Percentiles rank a stretch among this genome's conserved stretches.
Conservation (phyloP, 2,113 vertebrate species). For the Colinus virginianus region DNA sequence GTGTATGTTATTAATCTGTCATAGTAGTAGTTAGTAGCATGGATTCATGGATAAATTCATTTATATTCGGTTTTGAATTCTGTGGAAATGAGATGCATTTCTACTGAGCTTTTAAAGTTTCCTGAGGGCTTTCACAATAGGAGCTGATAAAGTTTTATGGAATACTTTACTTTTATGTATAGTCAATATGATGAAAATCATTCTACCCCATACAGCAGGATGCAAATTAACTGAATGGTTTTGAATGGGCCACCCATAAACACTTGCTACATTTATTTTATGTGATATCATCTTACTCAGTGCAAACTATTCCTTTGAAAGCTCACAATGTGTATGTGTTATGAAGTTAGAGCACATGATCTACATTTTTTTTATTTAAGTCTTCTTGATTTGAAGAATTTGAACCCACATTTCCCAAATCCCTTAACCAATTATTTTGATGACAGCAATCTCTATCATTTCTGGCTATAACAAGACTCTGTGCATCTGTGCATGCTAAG, state of each 20-base stretch:
- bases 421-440: slow-evolving; percentile 11
- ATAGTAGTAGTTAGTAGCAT: background rate
- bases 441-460: background rate
- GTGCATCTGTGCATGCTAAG: background rate
- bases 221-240: slow-evolving; percentile 55
- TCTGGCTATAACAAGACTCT: background rate
- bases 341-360: background rate
- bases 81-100: slow-evolving; percentile 4
- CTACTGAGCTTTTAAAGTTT: slow-evolving; percentile 52
- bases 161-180: slow-evolving; percentile 37
- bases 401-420: slow-evolving; percentile 27
- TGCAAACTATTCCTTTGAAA: slow-evolving; percentile 28
- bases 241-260: slow-evolving; percentile 50
- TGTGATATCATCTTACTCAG: background rate
- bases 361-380: background rate
- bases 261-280: slow-evolving; percentile 55
- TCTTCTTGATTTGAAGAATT: slow-evolving; percentile 13
- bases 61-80: slow-evolving; percentile 31
- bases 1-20: background rate
- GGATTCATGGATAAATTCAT: background rate
- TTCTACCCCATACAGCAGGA: background rate
- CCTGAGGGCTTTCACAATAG: slow-evolving; percentile 42
- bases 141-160: slow-evolving; percentile 62
- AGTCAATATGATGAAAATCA: slow-evolving; percentile 15
- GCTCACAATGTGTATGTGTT: background rate